phyloP scores from a whole-genome alignment of 2,888 invertebrate species.

The Clivina fossor region DNA sequence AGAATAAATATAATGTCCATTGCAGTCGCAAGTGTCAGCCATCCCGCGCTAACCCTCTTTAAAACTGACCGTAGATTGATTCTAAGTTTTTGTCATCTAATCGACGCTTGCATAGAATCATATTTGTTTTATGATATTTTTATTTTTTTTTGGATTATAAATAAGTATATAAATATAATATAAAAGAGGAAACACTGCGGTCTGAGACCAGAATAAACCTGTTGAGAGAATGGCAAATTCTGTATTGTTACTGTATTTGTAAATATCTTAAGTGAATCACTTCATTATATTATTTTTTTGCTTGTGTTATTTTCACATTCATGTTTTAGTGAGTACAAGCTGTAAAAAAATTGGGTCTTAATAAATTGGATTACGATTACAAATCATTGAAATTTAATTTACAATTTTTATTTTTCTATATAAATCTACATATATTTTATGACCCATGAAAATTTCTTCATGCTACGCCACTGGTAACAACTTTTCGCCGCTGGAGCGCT shows the following conservation, averaged over 20 bases:
- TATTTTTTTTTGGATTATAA: too few relatives aligned
- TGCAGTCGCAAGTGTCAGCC: constrained; percentile 5
- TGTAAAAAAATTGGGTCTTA: constrained; percentile 56
- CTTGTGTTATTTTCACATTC: constrained; percentile 54
- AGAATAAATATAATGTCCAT: background rate
- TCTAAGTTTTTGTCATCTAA: constrained; percentile 15
- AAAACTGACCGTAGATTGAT: constrained; percentile 25
- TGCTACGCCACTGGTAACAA: too few relatives aligned
- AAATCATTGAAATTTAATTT: background rate
- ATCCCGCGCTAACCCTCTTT: constrained; percentile 7
- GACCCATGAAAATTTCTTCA: background rate
- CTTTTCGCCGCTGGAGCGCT: background rate
- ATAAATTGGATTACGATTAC: constrained; percentile 50
- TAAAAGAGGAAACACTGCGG: constrained; percentile 51
- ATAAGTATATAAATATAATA: constrained; percentile 36
- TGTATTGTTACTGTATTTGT: constrained; percentile 55
- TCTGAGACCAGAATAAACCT: constrained; percentile 53
- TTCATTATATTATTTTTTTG: constrained; percentile 50
- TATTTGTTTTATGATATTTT: constrained; percentile 49
- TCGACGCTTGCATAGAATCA: constrained; percentile 52
- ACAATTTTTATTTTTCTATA: background rate
- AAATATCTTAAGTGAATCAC: constrained; percentile 56
- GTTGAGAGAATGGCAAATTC: constrained; percentile 37
- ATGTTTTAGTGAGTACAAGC: constrained; percentile 54
- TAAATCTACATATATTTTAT: background rate